Base-by-base conservation (phyloP, 2,113 vertebrate genomes). In the Spea bombifrons region DNA sequence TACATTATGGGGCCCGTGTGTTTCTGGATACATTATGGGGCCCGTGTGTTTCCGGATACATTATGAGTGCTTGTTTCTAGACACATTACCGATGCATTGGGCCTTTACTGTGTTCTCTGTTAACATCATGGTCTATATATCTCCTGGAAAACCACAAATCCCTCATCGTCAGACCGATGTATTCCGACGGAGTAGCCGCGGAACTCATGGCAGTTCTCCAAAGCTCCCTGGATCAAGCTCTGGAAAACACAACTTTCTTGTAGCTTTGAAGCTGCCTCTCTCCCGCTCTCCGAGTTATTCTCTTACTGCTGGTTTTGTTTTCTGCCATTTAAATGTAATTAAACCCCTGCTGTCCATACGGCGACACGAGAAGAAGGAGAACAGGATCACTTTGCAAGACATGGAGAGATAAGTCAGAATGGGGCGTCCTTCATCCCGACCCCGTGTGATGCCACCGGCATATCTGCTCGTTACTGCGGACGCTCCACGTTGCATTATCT, bases 291-390 rank as follows among this genome's bases (percentile, higher is more conserved):
- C 71, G 71, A 72, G 68, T 66, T 57, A 50, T 16, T 48, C 63
- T 80, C 76, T 83, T 64, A 87, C 85, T 80, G 85, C 83, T 81
- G 81, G 59, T 82, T 87, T 84, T 86, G 86, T 90, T 92, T 92
- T 91, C 93, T 85, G 64, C 82, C 89, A 84, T 88, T 91, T 92
- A 92, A 92, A 90, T 94, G 88, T 91, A 94, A 95, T 95, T 94
- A 94, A 94, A 94, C 89, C 88, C 88, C 85, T 89, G 86, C 84
- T 82, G 87, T 89, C 87, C 4, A 71, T 3, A 12, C 82, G 81
- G 80, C 84, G 82, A 76, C 71, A 73, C 67, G 76, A 46, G 0
- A 13, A 55, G 47, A 78, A 81, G 83, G 5, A 0, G 72, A 0
- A 80, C 78, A 80, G 67, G 73, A 74, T 80, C 78, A 61, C 71